phyloP scores from a whole-genome alignment of 2,888 invertebrate species.

The Chymomyza amoena region DNA sequence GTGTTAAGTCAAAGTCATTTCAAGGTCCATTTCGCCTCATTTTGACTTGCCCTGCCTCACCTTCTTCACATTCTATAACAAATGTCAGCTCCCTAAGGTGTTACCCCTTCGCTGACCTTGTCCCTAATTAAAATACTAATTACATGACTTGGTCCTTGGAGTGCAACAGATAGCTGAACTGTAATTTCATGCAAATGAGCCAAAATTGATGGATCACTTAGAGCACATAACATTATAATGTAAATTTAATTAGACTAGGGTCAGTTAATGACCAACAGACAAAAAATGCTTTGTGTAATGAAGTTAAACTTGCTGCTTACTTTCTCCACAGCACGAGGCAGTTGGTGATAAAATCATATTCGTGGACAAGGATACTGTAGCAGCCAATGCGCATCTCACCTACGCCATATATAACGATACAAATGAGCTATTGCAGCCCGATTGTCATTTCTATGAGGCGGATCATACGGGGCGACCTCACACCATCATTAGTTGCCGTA shows the following conservation, averaged over 20 bases:
- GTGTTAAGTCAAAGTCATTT: neutral
- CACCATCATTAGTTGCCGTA: conserved; percentile 78
- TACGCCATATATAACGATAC: conserved; percentile 75
- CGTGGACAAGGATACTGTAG: conserved; percentile 75
- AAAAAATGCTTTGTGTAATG: conserved; percentile 47
- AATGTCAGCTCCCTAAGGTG: conserved; percentile 56
- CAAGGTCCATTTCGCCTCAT: neutral
- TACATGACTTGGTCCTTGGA: conserved; percentile 11
- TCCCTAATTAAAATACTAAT: conserved; percentile 41
- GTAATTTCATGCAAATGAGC: conserved; percentile 38
- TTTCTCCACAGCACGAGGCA: conserved; percentile 60
- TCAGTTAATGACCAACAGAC: conserved; percentile 49
- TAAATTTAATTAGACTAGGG: conserved; percentile 57
- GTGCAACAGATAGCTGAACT: conserved; percentile 30
- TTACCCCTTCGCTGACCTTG: conserved; percentile 53
- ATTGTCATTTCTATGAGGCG: conserved; percentile 75
- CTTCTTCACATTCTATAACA: neutral
- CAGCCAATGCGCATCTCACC: conserved; percentile 69
- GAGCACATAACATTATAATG: conserved; percentile 27
- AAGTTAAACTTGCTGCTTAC: conserved; percentile 17
- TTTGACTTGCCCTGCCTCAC: neutral
- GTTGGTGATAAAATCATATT: conserved; percentile 76
- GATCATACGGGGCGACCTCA: conserved; percentile 75
- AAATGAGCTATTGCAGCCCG: conserved; percentile 65
- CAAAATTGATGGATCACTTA: conserved; percentile 32